A percentile compares a stretch with the other conserved stretches of the same genome.
These are phyloP conservation scores for Apis florea DNA, from an alignment of 1,140 invertebrate species.

Conservation along the genomic window DNA sequence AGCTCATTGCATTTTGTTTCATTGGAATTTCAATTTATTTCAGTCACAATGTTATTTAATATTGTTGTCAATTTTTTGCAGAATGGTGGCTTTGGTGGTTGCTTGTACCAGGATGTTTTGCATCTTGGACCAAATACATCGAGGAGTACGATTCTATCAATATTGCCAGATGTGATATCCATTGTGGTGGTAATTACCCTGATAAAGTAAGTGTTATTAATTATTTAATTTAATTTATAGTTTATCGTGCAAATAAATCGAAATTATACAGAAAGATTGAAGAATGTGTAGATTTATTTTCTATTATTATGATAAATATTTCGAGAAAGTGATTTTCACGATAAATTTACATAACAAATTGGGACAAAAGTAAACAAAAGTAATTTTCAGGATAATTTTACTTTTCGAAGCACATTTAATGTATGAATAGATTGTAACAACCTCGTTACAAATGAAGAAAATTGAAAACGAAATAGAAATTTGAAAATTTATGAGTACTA, in stretches of 20 bases:
- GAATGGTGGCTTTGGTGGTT: conserved; percentile 69
- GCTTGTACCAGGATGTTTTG: conserved; percentile 62
- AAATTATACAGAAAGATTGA: too few relatives aligned
- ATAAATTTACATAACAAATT: too few relatives aligned
- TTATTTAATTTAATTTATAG: not conserved
- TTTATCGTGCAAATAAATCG: not conserved
- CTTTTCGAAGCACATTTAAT: too few relatives aligned
- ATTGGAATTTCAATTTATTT: not conserved
- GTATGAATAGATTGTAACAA: too few relatives aligned
- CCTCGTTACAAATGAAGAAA: too few relatives aligned
- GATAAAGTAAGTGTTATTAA: conserved; percentile 58
- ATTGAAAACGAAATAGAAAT: too few relatives aligned
- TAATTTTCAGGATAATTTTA: too few relatives aligned
- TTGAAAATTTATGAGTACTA: too few relatives aligned
- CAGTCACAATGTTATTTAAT: not conserved
- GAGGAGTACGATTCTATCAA: conserved; percentile 70
- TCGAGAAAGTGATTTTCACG: too few relatives aligned
- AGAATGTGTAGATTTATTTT: too few relatives aligned
- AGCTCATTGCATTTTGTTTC: conserved; percentile 14
- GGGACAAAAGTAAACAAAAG: too few relatives aligned
- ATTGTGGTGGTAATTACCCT: conserved; percentile 59
- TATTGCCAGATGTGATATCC: conserved; percentile 68
- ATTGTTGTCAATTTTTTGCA: conserved; percentile 30
- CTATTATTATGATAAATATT: too few relatives aligned
- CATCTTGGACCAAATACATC: conserved; percentile 67